Evolutionary conservation across 2,113 vertebrate genomes (phyloP).

Genomic region (Oxygymnocypris stewartii): DNA sequence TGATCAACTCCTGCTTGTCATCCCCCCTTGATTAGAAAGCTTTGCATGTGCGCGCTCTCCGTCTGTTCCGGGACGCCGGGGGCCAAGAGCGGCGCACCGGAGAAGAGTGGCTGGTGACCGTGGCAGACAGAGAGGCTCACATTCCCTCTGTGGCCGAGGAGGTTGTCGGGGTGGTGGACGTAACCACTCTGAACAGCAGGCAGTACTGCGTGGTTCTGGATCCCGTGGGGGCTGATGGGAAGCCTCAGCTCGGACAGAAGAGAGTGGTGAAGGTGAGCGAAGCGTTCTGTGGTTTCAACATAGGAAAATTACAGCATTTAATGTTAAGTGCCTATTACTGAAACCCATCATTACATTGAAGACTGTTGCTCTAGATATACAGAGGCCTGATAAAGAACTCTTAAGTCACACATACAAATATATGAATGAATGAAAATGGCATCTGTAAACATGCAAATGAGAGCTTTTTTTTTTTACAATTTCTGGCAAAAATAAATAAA

Average conservation of each 20-base stretch:
- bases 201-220: constrained; percentile 89
- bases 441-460: neutral
- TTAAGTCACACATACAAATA: neutral
- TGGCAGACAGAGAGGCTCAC: constrained; percentile 82
- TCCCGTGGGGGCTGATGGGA: constrained; percentile 80
- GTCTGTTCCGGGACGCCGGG: constrained; percentile 77
- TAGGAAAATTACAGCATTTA: neutral
- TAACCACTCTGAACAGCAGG: constrained; percentile 82
- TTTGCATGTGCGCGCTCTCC: constrained; percentile 82
- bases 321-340: neutral
- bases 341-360: neutral
- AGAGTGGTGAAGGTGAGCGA: constrained; percentile 83
- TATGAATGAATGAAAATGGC: neutral
- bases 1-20: constrained; percentile 4
- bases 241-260: constrained; percentile 88
- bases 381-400: neutral
- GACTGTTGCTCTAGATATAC: neutral
- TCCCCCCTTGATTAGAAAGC: constrained; percentile 74
- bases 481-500: neutral
- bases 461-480: neutral
- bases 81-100: constrained; percentile 77
- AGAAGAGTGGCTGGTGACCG: constrained; percentile 89
- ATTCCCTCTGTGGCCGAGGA: constrained; percentile 87
- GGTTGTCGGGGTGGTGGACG: constrained; percentile 80
- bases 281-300: neutral